Evolutionary conservation across 2,888 invertebrate species (phyloP).

Genomic region (Metopia argyrocephala): DNA sequence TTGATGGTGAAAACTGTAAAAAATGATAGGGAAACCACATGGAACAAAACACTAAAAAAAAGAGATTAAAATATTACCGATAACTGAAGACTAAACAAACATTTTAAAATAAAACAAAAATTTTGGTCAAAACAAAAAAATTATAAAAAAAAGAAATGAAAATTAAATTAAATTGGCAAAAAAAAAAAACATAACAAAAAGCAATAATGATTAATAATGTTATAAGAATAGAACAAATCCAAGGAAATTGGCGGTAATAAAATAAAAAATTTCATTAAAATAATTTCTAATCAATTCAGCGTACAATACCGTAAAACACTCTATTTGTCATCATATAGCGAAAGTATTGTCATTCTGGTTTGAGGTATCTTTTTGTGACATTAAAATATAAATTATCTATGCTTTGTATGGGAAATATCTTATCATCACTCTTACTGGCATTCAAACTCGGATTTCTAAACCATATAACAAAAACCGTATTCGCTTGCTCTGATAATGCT

Average conservation of each 20-base stretch:
- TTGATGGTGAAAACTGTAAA: neutral
- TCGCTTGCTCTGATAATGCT: too few relatives aligned
- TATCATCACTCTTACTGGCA: too few relatives aligned
- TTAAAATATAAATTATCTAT: too few relatives aligned
- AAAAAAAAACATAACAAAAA: neutral
- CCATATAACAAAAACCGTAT: too few relatives aligned
- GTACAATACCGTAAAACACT: too few relatives aligned
- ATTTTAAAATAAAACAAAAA: neutral
- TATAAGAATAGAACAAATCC: neutral
- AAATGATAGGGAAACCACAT: constrained; percentile 1
- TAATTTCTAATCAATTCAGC: too few relatives aligned
- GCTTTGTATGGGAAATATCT: too few relatives aligned
- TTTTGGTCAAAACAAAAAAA: neutral
- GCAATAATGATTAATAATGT: neutral
- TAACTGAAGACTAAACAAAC: neutral
- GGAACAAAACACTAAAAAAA: too few relatives aligned
- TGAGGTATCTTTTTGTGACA: too few relatives aligned
- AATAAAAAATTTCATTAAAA: neutral
- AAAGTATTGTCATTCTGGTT: too few relatives aligned
- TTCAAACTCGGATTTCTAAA: too few relatives aligned
- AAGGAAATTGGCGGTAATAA: neutral
- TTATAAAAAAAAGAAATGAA: neutral
- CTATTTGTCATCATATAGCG: too few relatives aligned
- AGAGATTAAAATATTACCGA: constrained; percentile 13
- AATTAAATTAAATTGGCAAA: neutral